Conservation (phyloP, 2,888 invertebrate genomes). For the Nemurella pictetii region DNA sequence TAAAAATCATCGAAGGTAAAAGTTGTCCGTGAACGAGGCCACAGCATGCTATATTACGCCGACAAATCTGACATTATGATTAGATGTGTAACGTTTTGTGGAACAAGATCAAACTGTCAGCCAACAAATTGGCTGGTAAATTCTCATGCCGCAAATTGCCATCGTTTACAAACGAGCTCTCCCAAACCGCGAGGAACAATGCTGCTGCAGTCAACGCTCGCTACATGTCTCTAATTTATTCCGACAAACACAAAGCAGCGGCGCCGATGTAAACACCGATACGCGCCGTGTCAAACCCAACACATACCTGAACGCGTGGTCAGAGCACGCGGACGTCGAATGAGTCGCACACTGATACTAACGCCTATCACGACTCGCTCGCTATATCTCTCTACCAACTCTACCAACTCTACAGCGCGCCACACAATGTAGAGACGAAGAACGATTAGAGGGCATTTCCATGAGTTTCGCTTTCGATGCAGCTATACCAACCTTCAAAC, state of each 20-base stretch:
- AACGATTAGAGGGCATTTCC: neutral
- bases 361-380: neutral
- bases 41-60: neutral
- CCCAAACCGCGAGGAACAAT: no score
- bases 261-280: neutral
- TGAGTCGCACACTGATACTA: neutral
- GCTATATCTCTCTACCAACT: neutral
- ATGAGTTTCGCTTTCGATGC: neutral
- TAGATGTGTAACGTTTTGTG: neutral
- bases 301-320: neutral
- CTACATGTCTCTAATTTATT: neutral
- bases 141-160: neutral
- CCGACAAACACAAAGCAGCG: neutral
- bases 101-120: neutral
- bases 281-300: neutral
- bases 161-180: neutral
- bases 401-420: no score
- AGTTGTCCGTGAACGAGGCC: conserved; percentile 35
- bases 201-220: neutral
- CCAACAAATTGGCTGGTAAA: neutral
- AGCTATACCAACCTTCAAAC: neutral
- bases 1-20: conserved; percentile 33
- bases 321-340: neutral
- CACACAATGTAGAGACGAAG: no score
- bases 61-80: neutral